phyloP scores from a whole-genome alignment of 2,888 invertebrate genomes.

The Thyatira batis region DNA sequence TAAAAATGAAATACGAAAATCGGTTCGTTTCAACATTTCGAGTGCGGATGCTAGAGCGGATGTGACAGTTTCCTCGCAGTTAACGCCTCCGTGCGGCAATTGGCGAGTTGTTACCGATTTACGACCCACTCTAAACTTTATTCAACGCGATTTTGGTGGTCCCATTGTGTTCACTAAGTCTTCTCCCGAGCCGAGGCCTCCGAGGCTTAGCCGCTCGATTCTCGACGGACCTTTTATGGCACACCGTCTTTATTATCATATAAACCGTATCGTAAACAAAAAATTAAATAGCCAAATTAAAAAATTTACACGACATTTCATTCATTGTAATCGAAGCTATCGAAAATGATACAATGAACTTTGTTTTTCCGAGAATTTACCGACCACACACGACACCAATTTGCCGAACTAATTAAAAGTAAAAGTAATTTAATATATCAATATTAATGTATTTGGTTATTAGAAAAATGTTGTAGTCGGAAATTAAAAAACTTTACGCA shows the following conservation, averaged over 20 bases:
- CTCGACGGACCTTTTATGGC: constrained; percentile 66
- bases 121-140: constrained; percentile 76
- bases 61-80: constrained; percentile 67
- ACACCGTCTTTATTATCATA: constrained; percentile 58
- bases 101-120: constrained; percentile 79
- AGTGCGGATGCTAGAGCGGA: constrained; percentile 79
- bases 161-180: constrained; percentile 73
- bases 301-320: constrained; percentile 38
- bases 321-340: constrained; percentile 25
- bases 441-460: not conserved
- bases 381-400: not conserved
- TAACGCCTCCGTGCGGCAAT: constrained; percentile 80
- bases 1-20: constrained; percentile 29
- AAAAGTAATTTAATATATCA: not conserved
- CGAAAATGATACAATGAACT: constrained; percentile 4
- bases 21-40: constrained; percentile 54
- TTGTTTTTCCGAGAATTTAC: not conserved
- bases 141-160: constrained; percentile 77
- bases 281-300: constrained; percentile 38
- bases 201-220: constrained; percentile 50
- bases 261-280: constrained; percentile 60
- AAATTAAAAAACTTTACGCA: not conserved
- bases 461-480: not conserved
- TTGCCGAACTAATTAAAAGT: not conserved
- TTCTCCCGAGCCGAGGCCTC: constrained; percentile 42